Conservation (phyloP, 2,888 invertebrate genomes). For the Cybosia mesomella region DNA sequence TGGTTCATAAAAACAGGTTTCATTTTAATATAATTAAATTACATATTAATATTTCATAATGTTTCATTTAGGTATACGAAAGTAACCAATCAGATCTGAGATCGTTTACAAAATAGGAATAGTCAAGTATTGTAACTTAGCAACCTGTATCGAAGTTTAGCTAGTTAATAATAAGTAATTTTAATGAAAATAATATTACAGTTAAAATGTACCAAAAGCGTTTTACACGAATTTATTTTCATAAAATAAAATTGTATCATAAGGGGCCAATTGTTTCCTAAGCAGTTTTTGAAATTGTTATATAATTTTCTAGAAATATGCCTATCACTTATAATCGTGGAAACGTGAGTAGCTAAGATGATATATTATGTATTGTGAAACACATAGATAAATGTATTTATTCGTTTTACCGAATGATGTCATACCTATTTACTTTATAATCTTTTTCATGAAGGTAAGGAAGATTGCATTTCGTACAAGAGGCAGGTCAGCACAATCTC, state of each 20-base stretch:
- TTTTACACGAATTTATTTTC: constrained; percentile 79
- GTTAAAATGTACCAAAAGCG: constrained; percentile 75
- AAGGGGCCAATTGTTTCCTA: constrained; percentile 71
- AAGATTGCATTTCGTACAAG: constrained; percentile 81
- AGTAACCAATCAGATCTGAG: background rate
- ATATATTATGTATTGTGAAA: constrained; percentile 38
- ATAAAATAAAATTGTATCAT: constrained; percentile 57
- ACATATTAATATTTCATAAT: background rate
- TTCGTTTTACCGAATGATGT: constrained; percentile 19
- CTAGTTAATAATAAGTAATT: constrained; percentile 65
- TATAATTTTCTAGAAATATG: constrained; percentile 67
- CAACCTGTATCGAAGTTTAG: constrained; percentile 17
- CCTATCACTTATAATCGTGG: constrained; percentile 81
- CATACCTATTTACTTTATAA: constrained; percentile 11
- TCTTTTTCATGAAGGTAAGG: constrained; percentile 69
- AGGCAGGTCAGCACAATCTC: constrained; percentile 82
- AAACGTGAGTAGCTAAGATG: constrained; percentile 72
- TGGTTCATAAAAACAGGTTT: background rate
- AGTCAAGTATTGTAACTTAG: constrained; percentile 14
- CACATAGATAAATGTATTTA: constrained; percentile 33
- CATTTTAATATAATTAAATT: background rate
- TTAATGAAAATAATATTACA: constrained; percentile 60
- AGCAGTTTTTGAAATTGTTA: constrained; percentile 39
- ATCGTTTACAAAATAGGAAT: background rate
- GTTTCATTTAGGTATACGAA: background rate